Evolutionary conservation across 2,888 invertebrate species (phyloP).

Genomic region (Arge pagana): DNA sequence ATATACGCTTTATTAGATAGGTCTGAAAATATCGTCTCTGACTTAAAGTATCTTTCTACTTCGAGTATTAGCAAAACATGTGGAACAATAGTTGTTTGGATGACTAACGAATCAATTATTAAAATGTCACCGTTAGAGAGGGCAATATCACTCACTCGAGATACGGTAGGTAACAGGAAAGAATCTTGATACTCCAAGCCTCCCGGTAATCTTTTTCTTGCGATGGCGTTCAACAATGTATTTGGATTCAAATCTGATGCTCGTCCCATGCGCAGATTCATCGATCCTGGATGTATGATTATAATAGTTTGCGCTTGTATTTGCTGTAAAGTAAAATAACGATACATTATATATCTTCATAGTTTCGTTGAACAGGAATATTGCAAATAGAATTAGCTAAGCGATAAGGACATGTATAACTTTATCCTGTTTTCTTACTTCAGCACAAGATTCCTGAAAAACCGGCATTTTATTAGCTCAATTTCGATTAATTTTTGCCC

Average conservation of each 20-base stretch:
- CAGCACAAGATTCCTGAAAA: slow-evolving; percentile 54
- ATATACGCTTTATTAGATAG: neutral
- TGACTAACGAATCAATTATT: too few species aligned
- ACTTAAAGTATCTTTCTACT: neutral
- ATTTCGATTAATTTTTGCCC: neutral
- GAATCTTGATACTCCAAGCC: slow-evolving; percentile 67
- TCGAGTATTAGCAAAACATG: neutral
- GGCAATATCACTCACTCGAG: slow-evolving; percentile 56
- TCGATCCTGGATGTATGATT: slow-evolving; percentile 94
- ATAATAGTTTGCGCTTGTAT: slow-evolving; percentile 82
- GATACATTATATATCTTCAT: neutral
- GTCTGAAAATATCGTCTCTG: neutral
- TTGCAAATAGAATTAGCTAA: neutral
- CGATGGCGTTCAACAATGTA: slow-evolving; percentile 84
- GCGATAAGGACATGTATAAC: neutral
- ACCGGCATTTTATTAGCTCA: slow-evolving; percentile 46
- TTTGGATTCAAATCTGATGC: slow-evolving; percentile 89
- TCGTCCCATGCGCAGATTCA: slow-evolving; percentile 84
- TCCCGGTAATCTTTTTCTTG: slow-evolving; percentile 62
- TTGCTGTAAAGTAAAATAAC: slow-evolving; percentile 60
- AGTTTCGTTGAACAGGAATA: neutral
- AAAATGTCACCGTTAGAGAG: neutral
- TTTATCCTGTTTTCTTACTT: slow-evolving; percentile 37
- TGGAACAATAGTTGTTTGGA: too few species aligned
- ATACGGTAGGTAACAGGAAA: slow-evolving; percentile 69